phyloP scores from a whole-genome alignment of 2,113 vertebrate species.

The Origma solitaria region DNA sequence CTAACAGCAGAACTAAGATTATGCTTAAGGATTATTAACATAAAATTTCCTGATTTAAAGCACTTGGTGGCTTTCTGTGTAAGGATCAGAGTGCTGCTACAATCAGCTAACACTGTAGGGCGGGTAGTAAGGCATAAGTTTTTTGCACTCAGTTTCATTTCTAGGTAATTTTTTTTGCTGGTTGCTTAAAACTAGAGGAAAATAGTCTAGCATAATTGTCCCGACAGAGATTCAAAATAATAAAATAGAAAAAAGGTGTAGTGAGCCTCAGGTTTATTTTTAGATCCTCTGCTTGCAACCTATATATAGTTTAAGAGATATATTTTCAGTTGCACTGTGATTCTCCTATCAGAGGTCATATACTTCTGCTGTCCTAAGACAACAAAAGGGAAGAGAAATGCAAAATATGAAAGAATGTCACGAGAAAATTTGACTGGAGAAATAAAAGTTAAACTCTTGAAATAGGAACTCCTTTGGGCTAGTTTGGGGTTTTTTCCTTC shows the following conservation, averaged over 20 bases:
- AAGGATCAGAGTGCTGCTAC: neutral
- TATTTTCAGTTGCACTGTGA: neutral
- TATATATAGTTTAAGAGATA: neutral
- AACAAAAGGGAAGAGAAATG: neutral
- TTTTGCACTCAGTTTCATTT: neutral
- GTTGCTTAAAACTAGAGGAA: neutral
- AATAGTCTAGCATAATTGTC: rapidly evolving
- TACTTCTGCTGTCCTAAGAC: neutral
- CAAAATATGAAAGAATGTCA: neutral
- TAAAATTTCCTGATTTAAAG: neutral
- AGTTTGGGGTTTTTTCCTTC: neutral
- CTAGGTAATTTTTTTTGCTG: neutral
- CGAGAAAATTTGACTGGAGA: neutral
- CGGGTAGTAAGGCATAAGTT: neutral
- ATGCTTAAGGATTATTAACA: neutral
- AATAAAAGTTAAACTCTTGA: neutral
- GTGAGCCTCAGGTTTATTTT: neutral
- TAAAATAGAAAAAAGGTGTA: neutral
- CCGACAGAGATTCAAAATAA: neutral
- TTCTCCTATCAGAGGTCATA: neutral
- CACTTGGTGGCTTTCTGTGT: rapidly evolving
- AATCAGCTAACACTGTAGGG: neutral
- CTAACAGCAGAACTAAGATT: neutral
- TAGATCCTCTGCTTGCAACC: neutral
- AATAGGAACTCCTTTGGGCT: rapidly evolving